Evolutionary conservation across 2,113 vertebrate genomes (phyloP), one percentile per base, ranked within the genome.

Genomic region (Excalfactoria chinensis): DNA sequence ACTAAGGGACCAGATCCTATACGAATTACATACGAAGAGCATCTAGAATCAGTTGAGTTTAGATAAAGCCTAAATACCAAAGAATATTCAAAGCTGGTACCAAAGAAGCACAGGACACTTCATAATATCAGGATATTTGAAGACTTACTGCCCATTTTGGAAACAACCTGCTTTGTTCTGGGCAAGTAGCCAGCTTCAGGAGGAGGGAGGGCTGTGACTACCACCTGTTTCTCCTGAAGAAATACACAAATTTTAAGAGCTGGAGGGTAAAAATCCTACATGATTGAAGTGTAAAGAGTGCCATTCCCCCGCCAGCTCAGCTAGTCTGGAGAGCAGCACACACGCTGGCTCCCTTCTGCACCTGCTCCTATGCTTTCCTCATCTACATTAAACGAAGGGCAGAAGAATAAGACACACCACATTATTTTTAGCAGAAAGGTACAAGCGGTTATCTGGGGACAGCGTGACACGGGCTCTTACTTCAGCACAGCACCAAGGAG

Each of bases 201-300:
- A 73, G 76, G 84, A 88, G 51, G 40, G 26, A 94, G n/a, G 56
- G 48, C 90, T 96, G 90, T 0, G 4, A 83, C 79, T 93, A 43
- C 95, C 93, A 94, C 93, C 91, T 94, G 93, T 83, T 95, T 67
- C 89, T 93, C 59, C 78, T 76, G 63, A 60, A 90, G 73, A 67
- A 96, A 89, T 49, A 68, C 66, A 82, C 1, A 22, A 59, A 91
- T 83, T 92, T 73, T 55, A 92, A 85, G 82, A 95, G 86, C 75
- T 84, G 51, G 85, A 93, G 60, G 77, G 18, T 53, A 79, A 89
- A 91, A 79, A 5, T 1, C 3, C 68, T 73, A 49, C 32, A 63
- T 43, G 88, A 82, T 37, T 56, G 34, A 64, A 92, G 25, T 44
- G 73, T 46, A 80, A 78, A 30, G 70, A 94, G 35, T 26, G 34